Conservation (phyloP, 1,140 invertebrate genomes). For the Tetramorium alpestre region DNA sequence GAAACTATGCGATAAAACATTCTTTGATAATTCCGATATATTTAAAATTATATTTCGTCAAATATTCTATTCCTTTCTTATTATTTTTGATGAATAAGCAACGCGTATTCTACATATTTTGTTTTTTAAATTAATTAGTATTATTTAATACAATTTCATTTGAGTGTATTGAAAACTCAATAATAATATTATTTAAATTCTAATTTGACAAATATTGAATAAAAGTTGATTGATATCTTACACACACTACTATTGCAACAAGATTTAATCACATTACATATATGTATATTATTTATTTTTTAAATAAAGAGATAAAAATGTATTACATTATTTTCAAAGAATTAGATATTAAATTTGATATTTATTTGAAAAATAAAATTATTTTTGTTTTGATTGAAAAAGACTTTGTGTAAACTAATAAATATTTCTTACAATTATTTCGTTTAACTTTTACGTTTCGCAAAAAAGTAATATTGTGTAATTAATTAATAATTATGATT, state of each 20-base stretch:
- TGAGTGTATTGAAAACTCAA: background rate
- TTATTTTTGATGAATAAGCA: background rate
- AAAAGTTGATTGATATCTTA: background rate
- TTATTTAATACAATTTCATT: background rate
- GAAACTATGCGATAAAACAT: background rate
- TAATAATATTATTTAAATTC: background rate
- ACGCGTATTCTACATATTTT: background rate
- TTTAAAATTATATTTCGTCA: background rate
- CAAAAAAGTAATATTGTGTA: background rate
- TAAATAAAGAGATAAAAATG: background rate
- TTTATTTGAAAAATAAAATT: background rate
- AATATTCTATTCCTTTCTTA: background rate
- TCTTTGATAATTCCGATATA: background rate
- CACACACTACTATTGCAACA: background rate
- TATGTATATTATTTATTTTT: background rate
- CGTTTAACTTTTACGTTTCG: background rate
- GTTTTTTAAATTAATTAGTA: background rate
- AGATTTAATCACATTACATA: background rate
- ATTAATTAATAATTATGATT: background rate
- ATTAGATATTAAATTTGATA: background rate
- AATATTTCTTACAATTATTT: background rate
- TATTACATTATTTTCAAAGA: background rate
- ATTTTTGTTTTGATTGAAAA: background rate
- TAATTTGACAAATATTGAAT: background rate
- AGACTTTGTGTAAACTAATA: background rate